Base-by-base conservation (phyloP, 2,888 invertebrate species). In the Oscheius sp. region DNA sequence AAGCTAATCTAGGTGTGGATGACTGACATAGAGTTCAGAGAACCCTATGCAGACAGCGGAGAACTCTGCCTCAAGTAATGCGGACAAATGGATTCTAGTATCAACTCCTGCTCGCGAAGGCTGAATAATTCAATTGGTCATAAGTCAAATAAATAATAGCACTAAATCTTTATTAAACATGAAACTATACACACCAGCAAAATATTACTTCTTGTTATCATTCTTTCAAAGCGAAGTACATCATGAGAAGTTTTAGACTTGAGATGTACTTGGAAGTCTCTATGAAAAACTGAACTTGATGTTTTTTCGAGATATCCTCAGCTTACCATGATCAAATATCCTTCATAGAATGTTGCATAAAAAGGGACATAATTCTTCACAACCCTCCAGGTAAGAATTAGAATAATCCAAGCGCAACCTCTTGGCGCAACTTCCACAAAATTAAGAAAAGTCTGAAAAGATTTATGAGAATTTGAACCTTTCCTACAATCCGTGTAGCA, bases 201-300 rank as follows among this genome's bases (percentile, higher is more conserved):
- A n/a, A n/a, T n/a, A n/a, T n/a, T n/a, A n/a, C n/a, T n/a, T n/a
- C n/a, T n/a, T n/a, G n/a, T n/a, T n/a, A 20, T n/a, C 3, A 48
- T 12, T 12, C 20, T 52, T 52, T 52, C 34, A 57, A n/a, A 10
- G 61, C 45, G 1, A 31, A 23, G 8, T 12, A 15, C 3, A 61
- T 17, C 5, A 61, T 20, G 1, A 61, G 27, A 39, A 61, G 23
- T 17, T 61, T 61, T 6, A 42, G 15, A 5, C 27, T 25, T 1
- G 61, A 31, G n/a, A 61, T 27, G 27, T 45, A 61, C 31, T 61
- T 61, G 3, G n/a, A n/a, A 27, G n/a, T 17, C 42, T 61, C 61
- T 8, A 27, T 25, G 29, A 61, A n/a, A 12, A 29, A 25, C 61
- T 45, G 20, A 45, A 42, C 4, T 15, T 23, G 25, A 27, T 17